Base-by-base conservation (phyloP, 2,113 vertebrate genomes). In the Bubo bubo region DNA sequence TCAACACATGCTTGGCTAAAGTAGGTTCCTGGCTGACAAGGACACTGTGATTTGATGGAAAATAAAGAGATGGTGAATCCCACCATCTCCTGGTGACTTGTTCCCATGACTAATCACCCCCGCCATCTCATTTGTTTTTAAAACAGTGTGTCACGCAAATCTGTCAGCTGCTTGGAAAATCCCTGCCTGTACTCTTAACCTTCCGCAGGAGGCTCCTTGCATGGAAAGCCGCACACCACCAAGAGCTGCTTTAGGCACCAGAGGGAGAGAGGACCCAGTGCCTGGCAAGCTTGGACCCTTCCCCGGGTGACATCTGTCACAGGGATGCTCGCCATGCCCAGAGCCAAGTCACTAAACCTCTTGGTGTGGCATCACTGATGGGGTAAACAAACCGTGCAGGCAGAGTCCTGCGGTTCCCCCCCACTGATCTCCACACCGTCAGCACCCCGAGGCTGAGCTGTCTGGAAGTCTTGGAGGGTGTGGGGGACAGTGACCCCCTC, bases 111-210 rank as follows among this genome's bases (percentile, higher is more conserved):
- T 80, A 15, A 18, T 47, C 32, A 27, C 26, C 28, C 28, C 11
- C 0, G 0, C 9, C 0, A 0, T 4, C 41, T 67, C 64, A 22
- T 34, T 77, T 0, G 0, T 20, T 56, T 39, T 45, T 55, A 45
- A 62, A 66, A 12, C 0, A 0, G 3, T 13, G 21, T 63, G 20
- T 50, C 27, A 13, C 2, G 4, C 47, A 75, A 39, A 70, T 70
- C 62, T 55, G 12, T 37, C 0, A 1, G 32, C 59, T n/a, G 59
- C 27, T 70, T 70, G 66, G 76, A 56, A 86, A 73, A 47, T 58
- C 75, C 34, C 63, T 70, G 62, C 41, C 41, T 41, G 37, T 53
- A 8, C 26, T 71, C 50, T 62, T 32, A 27, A 15, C 13, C 19
- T 56, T 32, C 59, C 2, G 0, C 0, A 0, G 41, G 34, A 73